phyloP scores from a whole-genome alignment of 2,113 vertebrate genomes.

The Eubucco bourcierii region DNA sequence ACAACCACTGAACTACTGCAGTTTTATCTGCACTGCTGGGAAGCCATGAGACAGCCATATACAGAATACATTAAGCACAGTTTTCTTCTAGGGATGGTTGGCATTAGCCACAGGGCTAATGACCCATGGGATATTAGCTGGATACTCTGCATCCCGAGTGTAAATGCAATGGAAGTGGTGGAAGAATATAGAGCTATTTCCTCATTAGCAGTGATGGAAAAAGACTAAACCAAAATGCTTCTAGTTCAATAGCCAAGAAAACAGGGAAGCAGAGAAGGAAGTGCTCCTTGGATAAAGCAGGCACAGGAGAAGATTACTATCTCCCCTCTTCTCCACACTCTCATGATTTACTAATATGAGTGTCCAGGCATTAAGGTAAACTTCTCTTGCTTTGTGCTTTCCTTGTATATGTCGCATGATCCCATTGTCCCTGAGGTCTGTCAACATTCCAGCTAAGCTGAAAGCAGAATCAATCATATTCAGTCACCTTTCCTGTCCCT shows the following conservation, averaged over 20 bases:
- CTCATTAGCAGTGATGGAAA: neutral
- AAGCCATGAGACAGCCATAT: too few species aligned
- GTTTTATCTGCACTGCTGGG: too few species aligned
- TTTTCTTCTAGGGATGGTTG: too few species aligned
- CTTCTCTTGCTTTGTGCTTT: neutral
- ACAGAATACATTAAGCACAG: too few species aligned
- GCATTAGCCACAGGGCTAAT: neutral
- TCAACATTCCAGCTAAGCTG: neutral
- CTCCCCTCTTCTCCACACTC: neutral
- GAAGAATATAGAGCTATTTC: neutral
- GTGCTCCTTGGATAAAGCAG: neutral
- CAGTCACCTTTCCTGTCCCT: neutral
- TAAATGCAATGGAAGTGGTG: neutral
- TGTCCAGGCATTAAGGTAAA: neutral
- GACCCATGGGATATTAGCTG: neutral
- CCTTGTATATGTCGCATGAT: neutral
- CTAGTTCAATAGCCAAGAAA: neutral
- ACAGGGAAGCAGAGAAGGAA: neutral
- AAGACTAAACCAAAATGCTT: neutral
- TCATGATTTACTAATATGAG: neutral
- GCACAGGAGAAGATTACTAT: neutral
- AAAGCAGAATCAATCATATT: neutral
- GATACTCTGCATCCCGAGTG: fast-evolving
- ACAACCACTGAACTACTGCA: too few species aligned
- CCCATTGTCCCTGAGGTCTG: neutral